Evolutionary conservation across 2,888 invertebrate species (phyloP).

Genomic region (Callyntrura guangdongensis): DNA sequence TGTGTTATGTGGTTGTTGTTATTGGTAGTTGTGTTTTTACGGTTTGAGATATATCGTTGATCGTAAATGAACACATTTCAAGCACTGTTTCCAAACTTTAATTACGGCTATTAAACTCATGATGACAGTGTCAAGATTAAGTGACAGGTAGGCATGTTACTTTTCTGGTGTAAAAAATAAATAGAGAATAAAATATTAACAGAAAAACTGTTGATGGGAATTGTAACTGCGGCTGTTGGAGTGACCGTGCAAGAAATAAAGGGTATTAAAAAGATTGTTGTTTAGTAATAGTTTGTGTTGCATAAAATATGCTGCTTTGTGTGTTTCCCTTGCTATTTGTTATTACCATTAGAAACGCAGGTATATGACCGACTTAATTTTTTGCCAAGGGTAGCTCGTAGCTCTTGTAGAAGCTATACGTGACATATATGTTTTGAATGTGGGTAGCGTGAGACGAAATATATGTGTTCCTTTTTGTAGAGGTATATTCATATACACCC

Average conservation of each 20-base stretch:
- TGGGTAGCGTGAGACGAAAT: not conserved
- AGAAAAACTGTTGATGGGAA: not conserved
- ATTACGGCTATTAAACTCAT: constrained; percentile 10
- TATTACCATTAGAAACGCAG: no score
- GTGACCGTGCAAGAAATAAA: no score
- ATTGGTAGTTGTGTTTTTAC: not conserved
- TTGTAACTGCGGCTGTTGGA: not conserved
- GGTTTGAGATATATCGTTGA: not conserved
- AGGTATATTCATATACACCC: not conserved
- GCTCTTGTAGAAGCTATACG: no score
- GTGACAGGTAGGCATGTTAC: constrained; percentile 1
- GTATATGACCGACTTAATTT: no score
- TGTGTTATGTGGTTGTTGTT: no score
- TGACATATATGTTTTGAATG: not conserved
- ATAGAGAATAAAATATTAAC: not conserved
- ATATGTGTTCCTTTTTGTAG: not conserved
- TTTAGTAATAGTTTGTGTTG: no score
- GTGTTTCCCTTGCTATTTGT: no score
- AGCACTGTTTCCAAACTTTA: constrained; percentile 21
- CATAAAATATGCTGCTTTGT: no score
- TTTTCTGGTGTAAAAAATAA: constrained; percentile 32
- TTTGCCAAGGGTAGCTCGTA: no score
- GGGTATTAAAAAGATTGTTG: no score
- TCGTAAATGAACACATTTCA: not conserved
- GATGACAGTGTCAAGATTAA: constrained; percentile 42